phyloP scores from a whole-genome alignment of 2,888 invertebrate genomes.

The Agrilus mali region DNA sequence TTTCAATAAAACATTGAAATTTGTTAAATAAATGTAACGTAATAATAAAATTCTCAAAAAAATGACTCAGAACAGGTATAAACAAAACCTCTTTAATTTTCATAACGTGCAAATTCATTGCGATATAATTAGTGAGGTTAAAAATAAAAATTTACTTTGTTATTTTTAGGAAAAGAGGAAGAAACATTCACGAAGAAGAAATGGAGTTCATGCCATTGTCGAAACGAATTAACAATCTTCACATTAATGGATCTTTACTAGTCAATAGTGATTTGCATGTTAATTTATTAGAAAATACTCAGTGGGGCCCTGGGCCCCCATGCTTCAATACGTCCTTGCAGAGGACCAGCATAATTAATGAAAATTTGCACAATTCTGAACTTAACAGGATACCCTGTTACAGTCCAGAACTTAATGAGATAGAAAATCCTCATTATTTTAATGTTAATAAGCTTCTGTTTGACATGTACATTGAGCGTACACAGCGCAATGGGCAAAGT shows the following conservation, averaged over 20 bases:
- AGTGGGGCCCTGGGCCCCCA: slow-evolving; percentile 29
- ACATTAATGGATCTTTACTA: slow-evolving; percentile 50
- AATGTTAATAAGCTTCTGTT: slow-evolving; percentile 75
- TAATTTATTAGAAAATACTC: slow-evolving; percentile 6
- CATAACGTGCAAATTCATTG: neutral
- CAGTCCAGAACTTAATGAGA: slow-evolving; percentile 61
- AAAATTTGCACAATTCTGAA: slow-evolving; percentile 23
- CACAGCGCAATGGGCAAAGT: slow-evolving; percentile 49
- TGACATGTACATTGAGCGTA: slow-evolving; percentile 69
- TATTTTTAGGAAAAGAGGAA: slow-evolving; percentile 57
- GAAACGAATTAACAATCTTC: slow-evolving; percentile 81
- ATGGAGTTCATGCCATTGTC: slow-evolving; percentile 78
- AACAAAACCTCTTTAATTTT: neutral
- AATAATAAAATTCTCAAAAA: neutral
- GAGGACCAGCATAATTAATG: slow-evolving; percentile 22
- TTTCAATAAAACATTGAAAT: too few species aligned
- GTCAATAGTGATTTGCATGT: slow-evolving; percentile 17
- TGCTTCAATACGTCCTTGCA: slow-evolving; percentile 11
- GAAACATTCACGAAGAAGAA: slow-evolving; percentile 55
- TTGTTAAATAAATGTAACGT: too few species aligned
- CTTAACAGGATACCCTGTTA: slow-evolving; percentile 37
- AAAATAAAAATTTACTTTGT: slow-evolving; percentile 6
- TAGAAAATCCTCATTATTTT: slow-evolving; percentile 77
- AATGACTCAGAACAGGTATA: neutral
- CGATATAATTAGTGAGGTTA: neutral